Base-by-base conservation (phyloP, 30 jellyfish, hydroid and myxozoan genomes). In the Clytia hemisphaerica region DNA sequence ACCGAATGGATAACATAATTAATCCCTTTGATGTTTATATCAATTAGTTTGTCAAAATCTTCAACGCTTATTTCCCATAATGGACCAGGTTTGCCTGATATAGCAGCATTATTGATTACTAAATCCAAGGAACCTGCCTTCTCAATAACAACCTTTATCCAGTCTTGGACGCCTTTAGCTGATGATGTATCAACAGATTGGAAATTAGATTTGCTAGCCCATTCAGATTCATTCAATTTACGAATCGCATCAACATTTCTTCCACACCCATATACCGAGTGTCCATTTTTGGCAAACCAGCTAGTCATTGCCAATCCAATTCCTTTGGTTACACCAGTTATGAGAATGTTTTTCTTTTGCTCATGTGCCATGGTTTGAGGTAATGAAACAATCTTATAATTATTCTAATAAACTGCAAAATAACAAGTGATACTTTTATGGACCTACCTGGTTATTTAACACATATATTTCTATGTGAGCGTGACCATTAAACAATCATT, bases 241-340 rank as follows among this genome's bases (percentile, higher is more conserved):
- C 44, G 78, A 55, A 83, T 70, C 44, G 62, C 37, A 1, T 75
- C 50, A 46, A 37, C 29, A 22, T 54, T 71, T 61, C 95, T 61
- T 1, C 95, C 92, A 63, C 95, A 83, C 10, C 95, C 95, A 49
- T 75, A 44, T 5, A 83, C 95, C 6, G 44, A 45, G 30, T 83
- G 95, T 10, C 86, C 60, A 6, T 27, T 34, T 24, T 62, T 59
- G 1, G 58, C 34, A 51, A 67, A 83, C 45, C 68, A 71, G 36
- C 76, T 80, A 10, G 82, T 34, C 79, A 83, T 25, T 21, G 95
- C 80, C 30, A 73, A 66, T 2, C 95, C 95, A 31, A 76, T 76
- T 46, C 95, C 95, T 7, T 45, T 57, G 0, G 95, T 83, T 10
- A 48, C 92, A 19, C 95, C 95, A 16, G 95, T 83, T 1, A 83